Percentiles rank a stretch among this genome's conserved stretches.
phyloP scores from a whole-genome alignment of 2,113 vertebrate species.

The Scomber colias region DNA sequence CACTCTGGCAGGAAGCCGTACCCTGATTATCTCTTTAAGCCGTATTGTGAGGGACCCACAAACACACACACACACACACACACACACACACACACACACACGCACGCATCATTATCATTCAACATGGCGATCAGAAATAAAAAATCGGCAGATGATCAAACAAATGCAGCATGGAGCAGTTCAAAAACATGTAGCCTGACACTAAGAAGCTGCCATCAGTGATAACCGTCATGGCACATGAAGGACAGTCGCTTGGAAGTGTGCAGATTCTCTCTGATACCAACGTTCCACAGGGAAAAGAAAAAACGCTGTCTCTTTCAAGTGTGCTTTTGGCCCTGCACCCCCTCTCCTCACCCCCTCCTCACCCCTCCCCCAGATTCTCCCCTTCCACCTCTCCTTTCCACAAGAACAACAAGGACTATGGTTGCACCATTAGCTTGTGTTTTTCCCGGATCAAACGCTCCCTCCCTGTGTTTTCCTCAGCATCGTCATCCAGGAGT shows the following conservation, averaged over 20 bases:
- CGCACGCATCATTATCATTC: conserved; percentile 64
- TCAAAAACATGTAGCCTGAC: conserved; percentile 57
- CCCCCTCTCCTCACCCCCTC: neutral
- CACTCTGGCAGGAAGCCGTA: conserved; percentile 70
- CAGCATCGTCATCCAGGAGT: neutral
- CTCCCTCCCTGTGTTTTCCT: conserved; percentile 67
- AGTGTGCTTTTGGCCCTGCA: conserved; percentile 26
- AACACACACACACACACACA: no score
- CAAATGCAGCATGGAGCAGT: conserved; percentile 42
- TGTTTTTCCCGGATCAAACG: conserved; percentile 69
- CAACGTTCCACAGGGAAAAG: neutral
- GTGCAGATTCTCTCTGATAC: conserved; percentile 53
- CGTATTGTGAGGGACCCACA: conserved; percentile 20
- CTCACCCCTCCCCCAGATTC: neutral
- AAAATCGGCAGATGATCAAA: conserved; percentile 69
- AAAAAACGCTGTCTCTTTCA: conserved; percentile 39
- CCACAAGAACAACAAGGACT: neutral
- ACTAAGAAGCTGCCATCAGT: conserved; percentile 46
- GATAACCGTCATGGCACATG: conserved; percentile 57
- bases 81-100: conserved; percentile 10
- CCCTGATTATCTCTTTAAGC: conserved; percentile 68
- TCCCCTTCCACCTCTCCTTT: neutral
- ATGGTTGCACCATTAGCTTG: conserved; percentile 42
- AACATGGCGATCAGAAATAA: conserved; percentile 29
- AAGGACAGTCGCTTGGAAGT: conserved; percentile 42